These are phyloP conservation scores for Plusia festucae DNA, from an alignment of 2,888 invertebrate species.

Conservation along the genomic window DNA sequence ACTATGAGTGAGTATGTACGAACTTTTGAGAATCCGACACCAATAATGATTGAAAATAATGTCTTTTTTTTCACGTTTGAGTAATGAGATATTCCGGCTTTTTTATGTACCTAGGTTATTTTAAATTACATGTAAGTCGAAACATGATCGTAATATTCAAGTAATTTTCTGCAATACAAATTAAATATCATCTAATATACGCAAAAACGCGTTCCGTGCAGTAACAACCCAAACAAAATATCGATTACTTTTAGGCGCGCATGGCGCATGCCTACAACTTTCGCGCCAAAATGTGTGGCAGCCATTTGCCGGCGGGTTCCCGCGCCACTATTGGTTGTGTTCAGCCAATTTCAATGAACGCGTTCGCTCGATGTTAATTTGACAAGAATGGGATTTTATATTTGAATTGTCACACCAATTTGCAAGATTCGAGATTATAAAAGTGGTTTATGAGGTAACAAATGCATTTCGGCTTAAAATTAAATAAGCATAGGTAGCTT, in stretches of 20 bases:
- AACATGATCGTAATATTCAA: neutral
- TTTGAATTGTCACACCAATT: conserved; percentile 41
- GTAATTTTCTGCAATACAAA: conserved; percentile 14
- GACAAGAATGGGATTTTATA: conserved; percentile 54
- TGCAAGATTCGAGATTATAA: conserved; percentile 30
- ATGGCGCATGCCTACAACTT: conserved; percentile 78
- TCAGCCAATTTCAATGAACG: conserved; percentile 55
- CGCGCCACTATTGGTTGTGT: conserved; percentile 48
- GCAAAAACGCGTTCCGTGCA: conserved; percentile 53
- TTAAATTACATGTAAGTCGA: neutral
- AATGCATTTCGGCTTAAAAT: conserved; percentile 1
- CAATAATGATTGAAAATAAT: too few species aligned
- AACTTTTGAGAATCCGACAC: too few species aligned
- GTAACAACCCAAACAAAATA: conserved; percentile 72
- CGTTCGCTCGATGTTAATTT: conserved; percentile 61
- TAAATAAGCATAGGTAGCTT: too few species aligned
- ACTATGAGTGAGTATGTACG: too few species aligned
- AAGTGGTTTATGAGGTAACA: conserved; percentile 18
- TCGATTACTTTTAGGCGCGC: conserved; percentile 77
- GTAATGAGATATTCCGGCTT: too few species aligned
- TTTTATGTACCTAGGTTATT: too few species aligned
- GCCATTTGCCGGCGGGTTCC: conserved; percentile 40
- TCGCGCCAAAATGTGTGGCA: conserved; percentile 80
- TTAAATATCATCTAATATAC: conserved; percentile 56
- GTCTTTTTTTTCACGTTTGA: too few species aligned